phyloP scores from a whole-genome alignment of 2,797 vertebrate genomes.

The Falco berigora region DNA sequence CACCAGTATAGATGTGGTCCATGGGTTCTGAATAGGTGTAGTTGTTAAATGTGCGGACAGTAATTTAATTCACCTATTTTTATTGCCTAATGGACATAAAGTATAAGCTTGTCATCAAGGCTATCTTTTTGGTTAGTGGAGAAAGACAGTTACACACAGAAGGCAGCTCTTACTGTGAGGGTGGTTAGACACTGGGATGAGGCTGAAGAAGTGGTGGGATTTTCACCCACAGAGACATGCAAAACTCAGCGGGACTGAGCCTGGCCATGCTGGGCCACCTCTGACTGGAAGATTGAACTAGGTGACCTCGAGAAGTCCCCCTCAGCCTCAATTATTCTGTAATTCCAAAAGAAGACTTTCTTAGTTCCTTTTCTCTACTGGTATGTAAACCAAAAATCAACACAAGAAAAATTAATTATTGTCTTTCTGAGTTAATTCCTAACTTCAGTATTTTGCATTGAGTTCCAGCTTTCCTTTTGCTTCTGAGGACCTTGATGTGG shows the following conservation, averaged over 20 bases:
- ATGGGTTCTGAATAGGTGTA: not conserved
- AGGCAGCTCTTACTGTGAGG: not conserved
- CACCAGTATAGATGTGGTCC: not conserved
- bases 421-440: not conserved
- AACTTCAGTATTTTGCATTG: not conserved
- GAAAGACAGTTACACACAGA: not conserved
- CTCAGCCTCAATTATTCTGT: not conserved
- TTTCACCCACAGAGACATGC: not conserved
- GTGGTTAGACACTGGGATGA: not conserved
- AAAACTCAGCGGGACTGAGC: not conserved
- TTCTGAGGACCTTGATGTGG: not conserved
- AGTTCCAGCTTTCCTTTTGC: not conserved
- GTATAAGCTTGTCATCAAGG: not conserved
- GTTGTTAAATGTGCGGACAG: not conserved
- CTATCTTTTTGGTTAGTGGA: not conserved
- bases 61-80: not conserved
- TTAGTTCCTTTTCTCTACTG: not conserved
- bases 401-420: not conserved
- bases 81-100: not conserved
- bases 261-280: not conserved
- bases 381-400: not conserved
- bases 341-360: not conserved
- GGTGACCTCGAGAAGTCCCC: not conserved
- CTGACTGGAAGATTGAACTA: not conserved
- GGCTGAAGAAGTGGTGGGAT: not conserved